Conservation (phyloP, 2,797 vertebrate genomes). For the Scleropages formosus region DNA sequence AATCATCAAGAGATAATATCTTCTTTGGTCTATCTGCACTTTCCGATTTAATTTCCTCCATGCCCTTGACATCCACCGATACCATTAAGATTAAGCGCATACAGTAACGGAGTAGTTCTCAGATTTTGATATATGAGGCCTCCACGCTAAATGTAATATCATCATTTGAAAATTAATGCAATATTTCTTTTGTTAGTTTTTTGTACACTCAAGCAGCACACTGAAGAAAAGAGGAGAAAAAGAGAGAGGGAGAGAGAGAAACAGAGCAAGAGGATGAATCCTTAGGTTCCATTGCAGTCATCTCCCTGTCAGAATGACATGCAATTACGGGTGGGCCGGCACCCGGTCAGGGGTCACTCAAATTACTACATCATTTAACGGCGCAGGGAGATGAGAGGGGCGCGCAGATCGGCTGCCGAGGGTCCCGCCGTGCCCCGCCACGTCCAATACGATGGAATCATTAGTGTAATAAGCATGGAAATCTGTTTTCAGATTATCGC, state of each 20-base stretch:
- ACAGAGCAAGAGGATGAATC: slow-evolving; percentile 49
- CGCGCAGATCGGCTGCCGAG: slow-evolving; percentile 76
- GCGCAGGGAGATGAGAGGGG: slow-evolving; percentile 80
- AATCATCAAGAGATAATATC: slow-evolving; percentile 99
- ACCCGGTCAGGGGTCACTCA: slow-evolving; percentile 90
- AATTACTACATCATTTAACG: slow-evolving; percentile 96
- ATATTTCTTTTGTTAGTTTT: slow-evolving; percentile 94
- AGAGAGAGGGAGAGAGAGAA: slow-evolving; percentile 9
- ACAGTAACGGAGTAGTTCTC: slow-evolving; percentile 91
- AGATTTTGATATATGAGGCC: slow-evolving; percentile 89
- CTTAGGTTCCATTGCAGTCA: slow-evolving; percentile 73
- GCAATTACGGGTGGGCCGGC: slow-evolving; percentile 89
- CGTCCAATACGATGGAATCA: slow-evolving; percentile 95
- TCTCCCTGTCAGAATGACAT: slow-evolving; percentile 85
- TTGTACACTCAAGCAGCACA: slow-evolving; percentile 38
- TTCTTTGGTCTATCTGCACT: slow-evolving; percentile 99
- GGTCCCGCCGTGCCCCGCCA: slow-evolving; percentile 73
- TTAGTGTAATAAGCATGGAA: slow-evolving; percentile 98
- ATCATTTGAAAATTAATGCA: slow-evolving; percentile 99
- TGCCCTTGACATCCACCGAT: slow-evolving; percentile 99
- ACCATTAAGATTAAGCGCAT: slow-evolving; percentile 99
- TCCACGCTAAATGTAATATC: slow-evolving; percentile 92
- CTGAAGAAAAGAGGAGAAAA: slow-evolving; percentile 21
- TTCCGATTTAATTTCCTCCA: slow-evolving; percentile 99
- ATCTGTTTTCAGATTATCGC: slow-evolving; percentile 95